Base-by-base conservation (phyloP, 2,797 vertebrate genomes). In the Etheostoma perlongum region DNA sequence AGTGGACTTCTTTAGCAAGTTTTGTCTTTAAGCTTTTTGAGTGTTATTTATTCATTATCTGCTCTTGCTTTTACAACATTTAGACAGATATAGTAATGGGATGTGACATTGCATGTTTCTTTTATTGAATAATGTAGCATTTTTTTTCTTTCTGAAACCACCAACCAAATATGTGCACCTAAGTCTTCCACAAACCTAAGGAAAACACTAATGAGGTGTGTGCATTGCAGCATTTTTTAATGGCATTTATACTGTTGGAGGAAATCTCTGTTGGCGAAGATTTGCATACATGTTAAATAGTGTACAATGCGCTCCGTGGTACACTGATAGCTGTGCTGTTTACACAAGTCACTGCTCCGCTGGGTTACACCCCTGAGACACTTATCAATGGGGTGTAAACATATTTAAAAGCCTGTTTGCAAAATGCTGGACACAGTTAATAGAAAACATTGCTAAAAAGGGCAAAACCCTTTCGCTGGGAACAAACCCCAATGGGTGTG, bases 281-380 rank as follows among this genome's bases (percentile, higher is more conserved):
- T 78, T 44, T 78, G 80, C 60, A 71, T 55, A 21, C 14, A 42
- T 55, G 55, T 69, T 70, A 46, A 33, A 36, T 75, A 27, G 36
- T 51, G 25, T 1, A 64, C 52, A 33, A 71, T 52, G 40, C 25
- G 40, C 52, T 82, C 33, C 4, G 0, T 7, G 0, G 8, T 55
- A 66, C 33, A 53, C 65, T 74, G 72, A 61, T 48, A 25, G 40
- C 42, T 67, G 25, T 40, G 59, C 40, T 67, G 57, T 77, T 80
- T 60, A 69, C 54, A 74, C 8, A 9, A 58, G 58, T 63, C 51
- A 46, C 55, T 54, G 40, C 40, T 74, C 51, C 19, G 6, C 48
- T 61, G 67, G 15, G n/a, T 65, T 52, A 48, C 49, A 72, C 16
- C 21, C 27, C 59, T 59, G 62, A 76, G 30, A 73, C 64, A 60